Conservation (phyloP, 30 jellyfish, hydroid and myxozoan genomes). For the Nemopilema nomurai region DNA sequence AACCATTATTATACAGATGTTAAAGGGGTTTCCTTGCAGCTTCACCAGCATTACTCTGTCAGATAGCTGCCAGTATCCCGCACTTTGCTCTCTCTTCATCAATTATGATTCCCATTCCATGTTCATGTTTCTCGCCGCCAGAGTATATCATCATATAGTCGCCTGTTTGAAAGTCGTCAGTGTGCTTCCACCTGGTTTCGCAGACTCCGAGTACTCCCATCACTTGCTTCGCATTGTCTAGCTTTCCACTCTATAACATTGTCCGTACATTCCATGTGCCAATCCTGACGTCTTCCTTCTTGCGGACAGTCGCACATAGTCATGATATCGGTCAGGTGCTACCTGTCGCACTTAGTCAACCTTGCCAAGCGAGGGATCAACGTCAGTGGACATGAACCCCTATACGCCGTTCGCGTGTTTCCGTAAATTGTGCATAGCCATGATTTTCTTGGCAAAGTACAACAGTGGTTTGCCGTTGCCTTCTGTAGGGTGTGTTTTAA, state of each 20-base stretch:
- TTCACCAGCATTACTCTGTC: constrained; percentile 22
- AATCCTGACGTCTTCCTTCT: not conserved
- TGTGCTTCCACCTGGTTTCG: constrained; percentile 3
- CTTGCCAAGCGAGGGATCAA: constrained; percentile 14
- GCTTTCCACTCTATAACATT: constrained; percentile 1
- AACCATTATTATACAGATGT: constrained; percentile 23
- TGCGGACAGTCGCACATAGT: constrained; percentile 1
- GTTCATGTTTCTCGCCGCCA: constrained; percentile 4
- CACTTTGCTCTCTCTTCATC: not conserved
- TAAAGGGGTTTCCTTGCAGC: constrained; percentile 11
- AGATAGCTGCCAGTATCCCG: constrained; percentile 6
- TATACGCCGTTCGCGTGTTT: not conserved
- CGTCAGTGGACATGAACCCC: constrained; percentile 1
- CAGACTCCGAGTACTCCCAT: not conserved
- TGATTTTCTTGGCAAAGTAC: constrained; percentile 46
- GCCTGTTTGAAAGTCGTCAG: not conserved
- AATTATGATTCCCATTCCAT: not conserved
- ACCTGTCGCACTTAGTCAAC: constrained; percentile 12
- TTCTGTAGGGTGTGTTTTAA: constrained; percentile 30
- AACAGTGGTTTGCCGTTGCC: constrained; percentile 60
- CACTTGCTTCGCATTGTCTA: constrained; percentile 4
- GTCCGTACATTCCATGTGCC: constrained; percentile 29
- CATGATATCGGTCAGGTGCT: constrained; percentile 24
- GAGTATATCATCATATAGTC: constrained; percentile 3
- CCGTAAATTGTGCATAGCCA: constrained; percentile 15